phyloP scores from a whole-genome alignment of 2,888 invertebrate species.

The Leucozona laternaria region DNA sequence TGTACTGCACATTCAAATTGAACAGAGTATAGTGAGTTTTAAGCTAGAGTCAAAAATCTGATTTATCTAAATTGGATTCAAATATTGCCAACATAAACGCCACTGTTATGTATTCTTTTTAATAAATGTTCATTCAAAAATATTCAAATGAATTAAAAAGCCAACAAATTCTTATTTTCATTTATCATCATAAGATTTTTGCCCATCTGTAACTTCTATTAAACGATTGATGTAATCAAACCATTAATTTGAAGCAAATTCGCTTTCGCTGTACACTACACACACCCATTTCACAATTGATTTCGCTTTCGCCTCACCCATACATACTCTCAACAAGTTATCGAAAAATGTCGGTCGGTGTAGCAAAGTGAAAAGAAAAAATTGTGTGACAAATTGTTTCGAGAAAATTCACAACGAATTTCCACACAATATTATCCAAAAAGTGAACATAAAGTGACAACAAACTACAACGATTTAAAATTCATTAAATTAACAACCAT shows the following conservation, averaged over 20 bases:
- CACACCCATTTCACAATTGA: slow-evolving; percentile 49
- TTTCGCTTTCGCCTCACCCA: slow-evolving; percentile 63
- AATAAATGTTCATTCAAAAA: no score
- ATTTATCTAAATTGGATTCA: no score
- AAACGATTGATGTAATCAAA: slow-evolving; percentile 24
- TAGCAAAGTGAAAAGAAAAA: slow-evolving; percentile 60
- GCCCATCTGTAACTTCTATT: not conserved
- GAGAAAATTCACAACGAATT: slow-evolving; percentile 52
- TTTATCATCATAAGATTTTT: no score
- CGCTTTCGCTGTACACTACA: slow-evolving; percentile 25
- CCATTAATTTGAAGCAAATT: not conserved
- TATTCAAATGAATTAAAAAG: no score
- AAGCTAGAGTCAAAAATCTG: no score
- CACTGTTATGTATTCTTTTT: no score
- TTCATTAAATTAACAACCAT: slow-evolving; percentile 29
- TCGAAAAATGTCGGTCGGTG: slow-evolving; percentile 75
- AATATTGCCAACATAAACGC: no score
- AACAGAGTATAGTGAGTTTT: no score
- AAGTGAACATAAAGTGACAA: slow-evolving; percentile 58
- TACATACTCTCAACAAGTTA: slow-evolving; percentile 74
- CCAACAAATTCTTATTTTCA: no score
- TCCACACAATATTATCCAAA: slow-evolving; percentile 47
- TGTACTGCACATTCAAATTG: no score
- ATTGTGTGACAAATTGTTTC: slow-evolving; percentile 71
- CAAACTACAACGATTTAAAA: slow-evolving; percentile 30